Evolutionary conservation across 92 coral and sea anemone species (phyloP).

Genomic region (Parazoanthus atlanticus): DNA sequence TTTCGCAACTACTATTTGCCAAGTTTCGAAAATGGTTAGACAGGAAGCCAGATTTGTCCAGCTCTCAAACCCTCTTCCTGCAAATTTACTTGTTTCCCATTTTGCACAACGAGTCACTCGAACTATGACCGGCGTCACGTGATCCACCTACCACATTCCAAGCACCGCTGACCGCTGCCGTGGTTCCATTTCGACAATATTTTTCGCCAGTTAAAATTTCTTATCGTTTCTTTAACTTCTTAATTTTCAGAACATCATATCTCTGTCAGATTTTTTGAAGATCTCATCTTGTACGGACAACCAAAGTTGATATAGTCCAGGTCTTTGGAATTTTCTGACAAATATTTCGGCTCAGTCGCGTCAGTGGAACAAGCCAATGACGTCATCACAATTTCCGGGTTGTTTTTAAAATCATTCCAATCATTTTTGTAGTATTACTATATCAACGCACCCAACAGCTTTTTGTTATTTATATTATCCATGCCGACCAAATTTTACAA

Average conservation of each 20-base stretch:
- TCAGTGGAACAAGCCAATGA: background rate
- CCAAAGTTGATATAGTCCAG: background rate
- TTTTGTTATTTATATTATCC: too few species aligned
- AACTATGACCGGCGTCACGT: constrained; percentile 53
- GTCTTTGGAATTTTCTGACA: background rate
- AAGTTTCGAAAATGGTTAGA: constrained; percentile 7
- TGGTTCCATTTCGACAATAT: background rate
- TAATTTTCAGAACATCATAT: background rate
- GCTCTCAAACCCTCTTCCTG: constrained; percentile 31
- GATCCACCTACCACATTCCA: constrained; percentile 57
- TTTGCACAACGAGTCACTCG: constrained; percentile 16
- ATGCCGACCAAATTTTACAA: too few species aligned
- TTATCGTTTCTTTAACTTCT: background rate
- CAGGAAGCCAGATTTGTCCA: constrained; percentile 29
- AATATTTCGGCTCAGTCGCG: background rate
- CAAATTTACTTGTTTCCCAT: constrained; percentile 6
- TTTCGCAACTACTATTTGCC: background rate
- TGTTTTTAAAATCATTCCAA: background rate
- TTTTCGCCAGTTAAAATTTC: too few species aligned
- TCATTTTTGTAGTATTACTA: background rate
- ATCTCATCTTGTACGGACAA: background rate
- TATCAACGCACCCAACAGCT: background rate
- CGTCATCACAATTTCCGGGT: constrained; percentile 34
- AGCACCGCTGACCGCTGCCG: constrained; percentile 38
- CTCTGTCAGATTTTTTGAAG: background rate